Evolutionary conservation across 2,888 invertebrate species (phyloP), one percentile per base, ranked within the genome.

Genomic region (Torymus texanus): DNA sequence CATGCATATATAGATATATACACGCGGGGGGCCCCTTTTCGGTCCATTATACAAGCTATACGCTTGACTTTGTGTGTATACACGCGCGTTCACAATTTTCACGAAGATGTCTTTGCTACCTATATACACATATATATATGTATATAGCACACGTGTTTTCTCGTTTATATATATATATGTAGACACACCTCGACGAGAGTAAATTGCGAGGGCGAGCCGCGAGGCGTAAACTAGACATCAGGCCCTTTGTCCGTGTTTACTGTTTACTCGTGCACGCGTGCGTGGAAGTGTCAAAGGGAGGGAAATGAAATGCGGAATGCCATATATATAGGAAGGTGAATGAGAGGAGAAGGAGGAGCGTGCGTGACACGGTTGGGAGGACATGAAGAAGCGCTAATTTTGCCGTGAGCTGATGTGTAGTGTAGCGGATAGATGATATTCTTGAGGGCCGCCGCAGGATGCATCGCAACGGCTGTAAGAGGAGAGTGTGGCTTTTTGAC

Each of bases 211-310:
- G 51, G 81, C 29, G 70, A 79, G 51, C 4, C 68, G 76, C 84
- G 80, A 82, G 84, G 81, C 84, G 83, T 82, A 84, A 86, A 85
- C 84, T 83, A 84, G 84, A 84, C 82, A 79, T 83, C 83, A 84
- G 68, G 21, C n/a, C 55, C 67, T 75, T 79, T 79, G 75, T 80
- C 18, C 14, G 66, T 72, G 51, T 71, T 70, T 65, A 74, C 72
- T 58, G 73, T 76, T 80, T 67, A 68, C 80, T 70, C 63, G 61
- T 74, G 65, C 59, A 10, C 61, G 8, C 12, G 10, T 14, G n/a
- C 29, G 13, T 14, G 14, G 56, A 21, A 29, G 12, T 16, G 61
- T 21, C 2, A 21, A 21, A 58, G 58, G 24, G 10, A 50, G 5
- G 18, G 18, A 13, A 61, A n/a, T 18, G 2, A 29, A 3, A 24